Evolutionary conservation across 2,113 vertebrate species (phyloP), one percentile per base, ranked within the genome.

Genomic region (Pyrgilauda ruficollis): DNA sequence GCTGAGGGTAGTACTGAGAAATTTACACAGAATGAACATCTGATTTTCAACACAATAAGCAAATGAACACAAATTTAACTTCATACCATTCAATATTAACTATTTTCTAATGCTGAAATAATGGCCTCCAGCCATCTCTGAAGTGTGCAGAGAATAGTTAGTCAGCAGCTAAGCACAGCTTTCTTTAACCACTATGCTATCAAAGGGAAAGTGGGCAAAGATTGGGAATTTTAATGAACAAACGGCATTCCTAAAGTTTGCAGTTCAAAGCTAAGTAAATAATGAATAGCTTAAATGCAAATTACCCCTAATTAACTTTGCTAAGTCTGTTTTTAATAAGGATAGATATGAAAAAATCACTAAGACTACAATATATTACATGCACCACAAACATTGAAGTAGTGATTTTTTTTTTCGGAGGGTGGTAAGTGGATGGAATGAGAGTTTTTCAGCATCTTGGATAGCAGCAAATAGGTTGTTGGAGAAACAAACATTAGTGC

Each of bases 201-300:
- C 94, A 94, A 96, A 96, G 73, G 47, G 37, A 97, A 95, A 96
- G 92, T 86, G 88, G 88, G 96, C 90, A 97, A 96, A 97, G 95
- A 96, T n/a, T 86, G 83, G 85, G 88, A 97, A 94, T 95, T 97
- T 96, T 96, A 97, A 97, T 94, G 95, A 95, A 96, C 88, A 95
- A 97, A 95, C 86, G 88, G 79, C 90, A 96, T 97, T 97, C 83
- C 85, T 95, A 86, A 91, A 96, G 85, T 94, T 96, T 94, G 92
- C 85, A 97, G 92, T 95, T 96, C 95, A 97, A 96, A 97, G 94
- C 93, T 95, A 96, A 95, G 95, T 97, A 97, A 97, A 97, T 97
- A 95, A 95, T 96, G 86, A 95, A 96, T 95, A 93, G 44, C 89
- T 75, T 91, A 84, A 95, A 97, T 97, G 94, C 93, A 96, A 95